Percentiles rank a stretch among this genome's conserved stretches.
phyloP scores from a whole-genome alignment of 2,113 vertebrate species.

The Oplegnathus fasciatus region DNA sequence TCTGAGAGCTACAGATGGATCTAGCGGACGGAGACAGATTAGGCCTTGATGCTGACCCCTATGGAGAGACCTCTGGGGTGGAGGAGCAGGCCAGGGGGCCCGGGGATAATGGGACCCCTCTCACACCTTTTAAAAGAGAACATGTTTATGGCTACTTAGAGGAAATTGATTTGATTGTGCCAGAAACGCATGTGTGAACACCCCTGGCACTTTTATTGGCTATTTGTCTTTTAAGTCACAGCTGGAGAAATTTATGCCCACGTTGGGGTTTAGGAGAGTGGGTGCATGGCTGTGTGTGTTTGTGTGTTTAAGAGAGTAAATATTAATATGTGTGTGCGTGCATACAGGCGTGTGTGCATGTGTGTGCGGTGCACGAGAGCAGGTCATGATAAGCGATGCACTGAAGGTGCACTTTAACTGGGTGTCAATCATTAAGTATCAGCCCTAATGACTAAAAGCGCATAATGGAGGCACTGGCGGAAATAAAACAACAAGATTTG shows the following conservation, averaged over 20 bases:
- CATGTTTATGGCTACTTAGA: slow-evolving; percentile 99
- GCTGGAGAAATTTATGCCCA: slow-evolving; percentile 83
- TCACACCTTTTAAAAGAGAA: slow-evolving; percentile 95
- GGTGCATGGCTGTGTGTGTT: slow-evolving; percentile 67
- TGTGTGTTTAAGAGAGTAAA: slow-evolving; percentile 78
- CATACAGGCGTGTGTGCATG: slow-evolving; percentile 40
- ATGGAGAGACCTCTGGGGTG: slow-evolving; percentile 87
- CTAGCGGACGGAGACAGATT: slow-evolving; percentile 86
- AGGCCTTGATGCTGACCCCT: slow-evolving; percentile 88
- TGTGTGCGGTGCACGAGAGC: slow-evolving; percentile 42
- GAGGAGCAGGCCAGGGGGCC: slow-evolving; percentile 84
- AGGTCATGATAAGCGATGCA: slow-evolving; percentile 78
- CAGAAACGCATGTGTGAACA: slow-evolving; percentile 93
- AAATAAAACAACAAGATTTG: slow-evolving; percentile 82
- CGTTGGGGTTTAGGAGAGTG: slow-evolving; percentile 71
- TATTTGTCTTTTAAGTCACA: slow-evolving; percentile 88
- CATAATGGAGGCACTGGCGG: slow-evolving; percentile 74
- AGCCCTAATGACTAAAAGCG: slow-evolving; percentile 81
- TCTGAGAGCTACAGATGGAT: slow-evolving; percentile 82
- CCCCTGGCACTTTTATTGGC: slow-evolving; percentile 97
- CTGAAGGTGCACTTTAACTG: slow-evolving; percentile 84
- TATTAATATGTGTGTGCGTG: slow-evolving; percentile 70
- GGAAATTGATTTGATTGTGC: slow-evolving; percentile 99
- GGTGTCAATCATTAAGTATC: slow-evolving; percentile 83
- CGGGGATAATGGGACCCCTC: slow-evolving; percentile 89